Conservation (phyloP, 2,113 vertebrate species). For the Calyptomena viridis region DNA sequence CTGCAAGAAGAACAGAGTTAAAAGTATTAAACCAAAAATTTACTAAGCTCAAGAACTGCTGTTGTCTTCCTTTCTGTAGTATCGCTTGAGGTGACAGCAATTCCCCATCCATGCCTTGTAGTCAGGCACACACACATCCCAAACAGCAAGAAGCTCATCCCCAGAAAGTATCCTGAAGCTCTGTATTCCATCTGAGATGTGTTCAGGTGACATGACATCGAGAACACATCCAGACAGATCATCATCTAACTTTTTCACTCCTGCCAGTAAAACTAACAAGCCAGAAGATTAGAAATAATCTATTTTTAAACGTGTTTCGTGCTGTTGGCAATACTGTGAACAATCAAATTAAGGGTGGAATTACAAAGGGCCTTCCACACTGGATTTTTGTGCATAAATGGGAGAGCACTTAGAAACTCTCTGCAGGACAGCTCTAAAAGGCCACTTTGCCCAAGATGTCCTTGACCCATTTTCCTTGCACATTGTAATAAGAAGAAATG, state of each 20-base stretch:
- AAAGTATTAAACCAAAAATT: neutral
- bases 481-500: neutral
- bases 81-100: neutral
- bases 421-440: neutral
- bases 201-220: neutral
- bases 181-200: neutral
- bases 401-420: neutral
- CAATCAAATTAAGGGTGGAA: constrained; percentile 14
- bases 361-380: neutral
- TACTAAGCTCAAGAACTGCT: neutral
- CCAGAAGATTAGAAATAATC: neutral
- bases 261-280: neutral
- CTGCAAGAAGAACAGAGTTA: constrained; percentile 51
- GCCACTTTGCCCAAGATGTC: neutral
- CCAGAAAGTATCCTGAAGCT: neutral
- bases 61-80: neutral
- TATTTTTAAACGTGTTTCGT: neutral
- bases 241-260: neutral
- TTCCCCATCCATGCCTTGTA: neutral
- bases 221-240: neutral
- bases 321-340: neutral
- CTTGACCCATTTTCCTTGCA: neutral
- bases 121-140: neutral
- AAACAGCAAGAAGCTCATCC: neutral
- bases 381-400: constrained; percentile 29